Percentiles rank a stretch among this genome's conserved stretches.
Conservation (phyloP, 2,888 invertebrate genomes). For the Euclidia mi region DNA sequence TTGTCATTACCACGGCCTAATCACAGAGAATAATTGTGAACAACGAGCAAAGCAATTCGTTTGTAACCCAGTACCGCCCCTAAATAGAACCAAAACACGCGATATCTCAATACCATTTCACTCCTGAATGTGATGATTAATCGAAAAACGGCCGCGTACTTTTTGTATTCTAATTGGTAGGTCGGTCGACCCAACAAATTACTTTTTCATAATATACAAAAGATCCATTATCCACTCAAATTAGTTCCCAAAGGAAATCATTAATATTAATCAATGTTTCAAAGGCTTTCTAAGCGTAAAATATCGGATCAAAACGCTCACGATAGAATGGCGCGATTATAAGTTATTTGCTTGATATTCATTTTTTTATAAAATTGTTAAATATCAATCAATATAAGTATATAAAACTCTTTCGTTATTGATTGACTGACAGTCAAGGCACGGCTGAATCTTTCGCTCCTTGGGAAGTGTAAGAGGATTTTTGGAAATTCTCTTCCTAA, state of each 20-base stretch:
- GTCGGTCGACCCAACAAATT: slow-evolving; percentile 74
- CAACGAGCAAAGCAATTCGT: slow-evolving; percentile 22
- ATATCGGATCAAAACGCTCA: slow-evolving; percentile 39
- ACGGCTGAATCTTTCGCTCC: too few species aligned
- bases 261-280: slow-evolving; percentile 87
- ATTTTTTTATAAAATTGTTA: slow-evolving; percentile 12
- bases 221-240: slow-evolving; percentile 88
- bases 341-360: slow-evolving; percentile 35
- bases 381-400: too few species aligned
- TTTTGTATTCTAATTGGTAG: slow-evolving; percentile 79
- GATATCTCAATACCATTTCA: slow-evolving; percentile 58
- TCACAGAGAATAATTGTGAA: slow-evolving; percentile 13
- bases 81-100: slow-evolving; percentile 53
- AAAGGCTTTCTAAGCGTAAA: slow-evolving; percentile 67
- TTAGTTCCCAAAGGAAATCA: slow-evolving; percentile 84
- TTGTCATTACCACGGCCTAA: slow-evolving; percentile 5
- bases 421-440: too few species aligned
- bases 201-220: slow-evolving; percentile 87
- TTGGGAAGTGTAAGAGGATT: too few species aligned
- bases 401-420: too few species aligned
- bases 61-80: slow-evolving; percentile 19
- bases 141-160: slow-evolving; percentile 68
- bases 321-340: slow-evolving; percentile 32
- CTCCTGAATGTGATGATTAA: slow-evolving; percentile 70
- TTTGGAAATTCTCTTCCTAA: too few species aligned